Evolutionary conservation across 2,797 vertebrate species (phyloP), one percentile per base, ranked within the genome.

Genomic region (Lophotriccus pileatus): DNA sequence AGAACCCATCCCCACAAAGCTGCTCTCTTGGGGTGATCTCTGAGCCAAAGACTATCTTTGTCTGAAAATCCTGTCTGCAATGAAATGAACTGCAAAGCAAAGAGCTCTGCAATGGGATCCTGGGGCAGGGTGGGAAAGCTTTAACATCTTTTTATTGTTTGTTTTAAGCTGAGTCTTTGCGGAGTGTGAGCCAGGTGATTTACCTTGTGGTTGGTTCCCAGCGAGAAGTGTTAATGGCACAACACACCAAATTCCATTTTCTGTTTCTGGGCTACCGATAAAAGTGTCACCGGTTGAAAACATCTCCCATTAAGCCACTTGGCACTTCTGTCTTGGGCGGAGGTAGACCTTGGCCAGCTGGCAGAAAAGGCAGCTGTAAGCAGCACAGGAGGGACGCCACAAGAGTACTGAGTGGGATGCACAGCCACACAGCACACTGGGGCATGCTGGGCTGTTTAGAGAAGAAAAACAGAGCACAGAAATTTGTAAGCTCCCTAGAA

Each of bases 301-400:
- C 49, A 58, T 75, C 60, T 90, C 46, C 73, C 39, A 16, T 78
- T 68, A 94, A 88, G 58, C 53, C 58, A 43, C 78, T 95, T 96
- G 88, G 83, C 55, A 75, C 24, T 81, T 86, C 49, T 81, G 37
- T 53, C 60, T 78, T 93, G 79, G 92, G 73, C 1, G 21, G 90
- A 93, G 77, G 85, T 72, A 58, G 69, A 56, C 68, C 18, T 85
- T 63, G 44, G 82, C 84, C 75, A 95, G 72, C 82, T 91, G 91
- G 59, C 87, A 62, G 22, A 22, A 84, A 64, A 87, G 13, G 32
- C 53, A 75, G 73, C 80, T 96, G 62, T 81, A 72, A 81, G 87
- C 77, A 95, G 59, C 43, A 66, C 17, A 44, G 70, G 70, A 91
- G 75, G 46, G 37, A 89, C 58, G 73, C 7, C 55, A 39, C 20